Evolutionary conservation across 2,797 vertebrate species (phyloP), one percentile per base, ranked within the genome.

Genomic region (Amphiprion clarkii): DNA sequence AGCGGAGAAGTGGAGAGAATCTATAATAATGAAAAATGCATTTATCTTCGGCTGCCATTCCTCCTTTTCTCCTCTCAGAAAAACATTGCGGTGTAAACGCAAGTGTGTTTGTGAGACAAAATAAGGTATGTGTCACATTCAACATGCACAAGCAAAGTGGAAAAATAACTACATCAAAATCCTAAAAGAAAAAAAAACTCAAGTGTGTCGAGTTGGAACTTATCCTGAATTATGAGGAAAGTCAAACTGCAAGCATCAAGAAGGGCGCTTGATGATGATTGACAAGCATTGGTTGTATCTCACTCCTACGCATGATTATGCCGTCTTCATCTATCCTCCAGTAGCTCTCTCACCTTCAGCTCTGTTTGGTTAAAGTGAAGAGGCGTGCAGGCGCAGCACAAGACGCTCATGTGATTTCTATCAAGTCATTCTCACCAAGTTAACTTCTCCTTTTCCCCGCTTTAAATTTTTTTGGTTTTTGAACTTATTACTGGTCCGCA

Each of bases 1-100:
- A 95, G 95, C 94, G 89, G 80, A 91, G 85, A 90, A 93, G 87
- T 89, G 85, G 71, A 92, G 89, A 89, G 93, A 89, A 95, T 94
- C 90, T 91, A 92, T 94, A 93, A 94, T 90, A 91, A 92, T 92
- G 85, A 93, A 94, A 94, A 93, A 94, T 91, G 81, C 91, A 93
- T 94, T 93, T 89, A 92, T 94, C 87, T 89, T 92, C 83, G 76
- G 82, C 83, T 93, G 83, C 90, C 85, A 77, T 84, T 75, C 77
- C 88, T 88, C 69, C 77, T 82, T 81, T 86, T 77, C 83, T 73
- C 74, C 67, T 64, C 49, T 71, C 44, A 51, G 51, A 75, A 85
- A 84, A 87, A 68, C 81, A 70, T 44, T 51, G 64, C 72, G 27
- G 76, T 42, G 68, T 58, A 83, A 88, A 88, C 14, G 70, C 67